phyloP scores from a whole-genome alignment of 2,797 vertebrate species.

The Spheniscus humboldti region DNA sequence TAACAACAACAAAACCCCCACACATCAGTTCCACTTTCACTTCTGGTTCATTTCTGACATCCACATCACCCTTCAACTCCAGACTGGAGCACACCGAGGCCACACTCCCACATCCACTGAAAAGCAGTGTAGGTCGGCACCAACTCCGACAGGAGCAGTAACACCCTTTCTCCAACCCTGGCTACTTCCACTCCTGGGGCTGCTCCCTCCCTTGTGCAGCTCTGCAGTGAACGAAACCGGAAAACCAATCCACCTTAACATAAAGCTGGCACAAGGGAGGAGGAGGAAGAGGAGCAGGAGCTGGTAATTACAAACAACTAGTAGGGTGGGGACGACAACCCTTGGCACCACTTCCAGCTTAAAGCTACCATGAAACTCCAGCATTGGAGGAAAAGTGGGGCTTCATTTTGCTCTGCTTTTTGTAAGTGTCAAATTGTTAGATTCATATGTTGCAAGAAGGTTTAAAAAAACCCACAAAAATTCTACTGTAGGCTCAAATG shows the following conservation, averaged over 20 bases:
- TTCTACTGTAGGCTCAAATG: neutral
- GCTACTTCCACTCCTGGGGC: neutral
- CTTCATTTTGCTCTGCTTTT: neutral
- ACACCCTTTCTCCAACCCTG: neutral
- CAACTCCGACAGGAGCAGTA: neutral
- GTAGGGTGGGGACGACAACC: conserved; percentile 8
- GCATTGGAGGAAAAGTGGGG: neutral
- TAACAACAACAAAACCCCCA: neutral
- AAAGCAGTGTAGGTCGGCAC: rapidly evolving
- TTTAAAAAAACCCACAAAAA: neutral
- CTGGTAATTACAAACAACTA: neutral
- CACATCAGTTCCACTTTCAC: neutral
- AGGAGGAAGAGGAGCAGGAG: conserved; percentile 13
- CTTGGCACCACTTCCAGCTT: neutral
- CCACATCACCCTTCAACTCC: neutral
- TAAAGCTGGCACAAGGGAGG: neutral
- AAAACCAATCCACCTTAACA: neutral
- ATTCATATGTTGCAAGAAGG: neutral
- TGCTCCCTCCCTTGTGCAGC: neutral
- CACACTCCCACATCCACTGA: neutral
- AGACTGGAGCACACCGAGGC: rapidly evolving
- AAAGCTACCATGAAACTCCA: neutral
- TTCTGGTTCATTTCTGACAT: neutral
- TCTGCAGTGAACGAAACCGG: neutral
- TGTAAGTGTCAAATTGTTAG: too few relatives aligned